A percentile compares a stretch with the other conserved stretches of the same genome.
Conservation (phyloP, 2,888 invertebrate species). For the Stenotaenia linearis region DNA sequence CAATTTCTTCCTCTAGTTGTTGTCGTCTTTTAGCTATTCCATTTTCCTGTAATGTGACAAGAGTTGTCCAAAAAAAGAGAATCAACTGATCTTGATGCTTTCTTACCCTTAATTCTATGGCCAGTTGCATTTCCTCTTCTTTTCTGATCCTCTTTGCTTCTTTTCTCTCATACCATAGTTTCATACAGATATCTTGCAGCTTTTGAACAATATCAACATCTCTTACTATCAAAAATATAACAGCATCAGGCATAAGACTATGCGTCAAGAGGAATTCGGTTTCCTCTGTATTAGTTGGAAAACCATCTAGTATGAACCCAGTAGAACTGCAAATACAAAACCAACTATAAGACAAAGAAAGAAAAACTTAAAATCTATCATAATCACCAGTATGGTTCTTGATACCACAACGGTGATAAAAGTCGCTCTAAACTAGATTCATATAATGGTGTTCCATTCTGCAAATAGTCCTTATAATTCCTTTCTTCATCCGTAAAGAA, state of each 20-base stretch:
- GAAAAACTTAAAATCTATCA: neutral
- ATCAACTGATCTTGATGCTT: neutral
- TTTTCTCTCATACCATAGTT: neutral
- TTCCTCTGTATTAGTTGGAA: neutral
- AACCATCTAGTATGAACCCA: slow-evolving; percentile 26
- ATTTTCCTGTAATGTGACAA: neutral
- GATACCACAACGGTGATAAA: neutral
- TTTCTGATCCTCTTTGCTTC: neutral
- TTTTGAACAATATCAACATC: neutral
- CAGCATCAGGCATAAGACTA: neutral
- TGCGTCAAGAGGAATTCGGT: neutral
- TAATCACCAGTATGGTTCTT: slow-evolving; percentile 6
- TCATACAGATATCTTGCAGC: neutral
- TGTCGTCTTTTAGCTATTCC: neutral
- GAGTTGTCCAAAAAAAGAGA: too few species aligned
- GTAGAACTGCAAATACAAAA: neutral
- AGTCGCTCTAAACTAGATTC: neutral
- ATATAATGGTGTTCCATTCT: neutral
- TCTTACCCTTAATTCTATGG: neutral
- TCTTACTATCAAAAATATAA: neutral
- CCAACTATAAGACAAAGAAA: neutral
- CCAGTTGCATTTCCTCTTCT: neutral
- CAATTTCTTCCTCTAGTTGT: neutral
- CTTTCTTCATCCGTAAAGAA: neutral
- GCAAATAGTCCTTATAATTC: slow-evolving; percentile 24